Evolutionary conservation across 2,888 invertebrate species (phyloP), one percentile per base, ranked within the genome.

Genomic region (Andrena trimmerana): DNA sequence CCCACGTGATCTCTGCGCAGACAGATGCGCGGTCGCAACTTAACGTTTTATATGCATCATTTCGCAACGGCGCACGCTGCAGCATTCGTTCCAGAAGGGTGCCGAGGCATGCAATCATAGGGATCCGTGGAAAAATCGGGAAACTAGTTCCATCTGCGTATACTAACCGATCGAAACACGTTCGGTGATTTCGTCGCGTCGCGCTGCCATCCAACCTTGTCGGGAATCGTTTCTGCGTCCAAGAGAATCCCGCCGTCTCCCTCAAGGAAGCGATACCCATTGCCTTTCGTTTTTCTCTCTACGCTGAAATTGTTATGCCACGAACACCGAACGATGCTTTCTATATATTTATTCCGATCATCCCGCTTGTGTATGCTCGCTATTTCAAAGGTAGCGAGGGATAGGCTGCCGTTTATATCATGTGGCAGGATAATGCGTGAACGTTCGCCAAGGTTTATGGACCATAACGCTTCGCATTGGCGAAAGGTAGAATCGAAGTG

Each of bases 91-190:
- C 62, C 70, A 62, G 20, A 42, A 54, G 36, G 27, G 5, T 13
- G 42, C 50, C 16, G 42, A 52, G 67, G 80, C 70, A 63, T 36
- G 84, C 80, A 83, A 83, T 85, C 81, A 85, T 70, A 73, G 63
- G 59, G 71, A 60, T 36, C 24, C 27, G 5, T 4, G 88, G 50
- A 84, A 84, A 87, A 81, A 81, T 81, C 0, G n/a, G n/a, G 69
- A 76, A 87, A 86, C 88, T 88, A 86, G 87, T 87, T 87, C 78
- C 66, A 68, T 50, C 63, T 31, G 50, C 29, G 68, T 36, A 27
- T 69, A 78, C 74, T 71, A 74, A 29, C 69, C 73, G 78, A 83
- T 87, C 81, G 73, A 65, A 86, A 81, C 78, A 85, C 78, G 78
- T 80, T 74, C 78, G 80, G 75, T 78, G 81, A 77, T 81, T 84